These are phyloP conservation scores for Drosophila pseudoobscura DNA, from an alignment of 1,140 invertebrate species.

Conservation along the genomic window DNA sequence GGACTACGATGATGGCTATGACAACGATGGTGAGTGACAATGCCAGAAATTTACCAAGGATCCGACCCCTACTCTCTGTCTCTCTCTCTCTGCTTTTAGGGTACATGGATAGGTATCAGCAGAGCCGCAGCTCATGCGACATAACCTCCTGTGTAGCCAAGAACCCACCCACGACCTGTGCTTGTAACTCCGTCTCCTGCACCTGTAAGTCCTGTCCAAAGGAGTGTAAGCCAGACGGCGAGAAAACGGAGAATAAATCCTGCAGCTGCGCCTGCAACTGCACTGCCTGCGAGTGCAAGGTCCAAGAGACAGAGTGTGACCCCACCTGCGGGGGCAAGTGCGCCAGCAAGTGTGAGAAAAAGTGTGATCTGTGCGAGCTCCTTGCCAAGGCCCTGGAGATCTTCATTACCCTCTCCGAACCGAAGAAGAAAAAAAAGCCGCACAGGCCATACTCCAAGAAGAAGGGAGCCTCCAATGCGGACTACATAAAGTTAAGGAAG, in stretches of 20 bases:
- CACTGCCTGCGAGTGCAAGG: no score
- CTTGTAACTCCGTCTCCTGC: constrained; percentile 13
- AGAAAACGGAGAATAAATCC: no score
- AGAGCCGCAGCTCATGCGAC: not conserved
- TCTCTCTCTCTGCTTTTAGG: not conserved
- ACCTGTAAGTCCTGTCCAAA: constrained; percentile 19
- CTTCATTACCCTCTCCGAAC: constrained; percentile 9
- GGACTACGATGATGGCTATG: not conserved
- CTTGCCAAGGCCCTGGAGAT: constrained; percentile 46
- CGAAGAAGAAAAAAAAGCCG: not conserved
- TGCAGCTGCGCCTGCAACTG: no score
- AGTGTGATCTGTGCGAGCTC: constrained; percentile 15
- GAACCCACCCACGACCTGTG: not conserved
- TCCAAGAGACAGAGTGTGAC: no score
- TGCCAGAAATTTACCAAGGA: not conserved
- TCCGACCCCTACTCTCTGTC: no score
- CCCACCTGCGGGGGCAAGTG: no score
- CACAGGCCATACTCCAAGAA: not conserved
- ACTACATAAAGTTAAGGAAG: no score
- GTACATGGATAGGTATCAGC: not conserved
- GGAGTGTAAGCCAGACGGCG: not conserved
- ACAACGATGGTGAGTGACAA: not conserved
- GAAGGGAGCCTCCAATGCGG: no score
- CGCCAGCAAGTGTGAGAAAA: not conserved
- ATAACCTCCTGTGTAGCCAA: not conserved